phyloP scores from a whole-genome alignment of 2,113 vertebrate species.

The Apistogramma diplotaenia region DNA sequence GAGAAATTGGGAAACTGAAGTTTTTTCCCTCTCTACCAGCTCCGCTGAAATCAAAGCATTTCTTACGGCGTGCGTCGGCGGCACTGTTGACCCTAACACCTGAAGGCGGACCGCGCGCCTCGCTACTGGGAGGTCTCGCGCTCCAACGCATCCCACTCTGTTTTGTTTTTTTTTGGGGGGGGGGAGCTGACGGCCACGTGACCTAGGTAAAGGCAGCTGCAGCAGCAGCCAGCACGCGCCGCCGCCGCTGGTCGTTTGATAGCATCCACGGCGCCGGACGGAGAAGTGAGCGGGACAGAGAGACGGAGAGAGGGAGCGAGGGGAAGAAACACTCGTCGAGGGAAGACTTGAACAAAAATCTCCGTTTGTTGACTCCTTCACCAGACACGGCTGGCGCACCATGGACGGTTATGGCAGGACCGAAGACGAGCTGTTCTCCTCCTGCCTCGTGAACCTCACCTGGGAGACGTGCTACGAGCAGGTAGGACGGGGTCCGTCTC shows the following conservation, averaged over 20 bases:
- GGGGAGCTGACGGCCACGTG: conserved; percentile 66
- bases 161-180: no score
- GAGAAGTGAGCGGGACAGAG: conserved; percentile 46
- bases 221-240: conserved; percentile 38
- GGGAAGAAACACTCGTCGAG: conserved; percentile 35
- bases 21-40: accelerated
- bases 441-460: conserved; percentile 89
- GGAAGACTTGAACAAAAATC: conserved; percentile 4
- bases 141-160: conserved; percentile 11
- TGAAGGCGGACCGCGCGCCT: conserved; percentile 8
- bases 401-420: conserved; percentile 90
- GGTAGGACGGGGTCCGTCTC: conserved; percentile 76
- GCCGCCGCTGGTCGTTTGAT: conserved; percentile 47
- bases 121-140: background rate
- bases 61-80: no score
- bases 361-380: conserved; percentile 45
- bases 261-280: conserved; percentile 52
- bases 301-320: conserved; percentile 13
- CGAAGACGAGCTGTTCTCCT: conserved; percentile 88
- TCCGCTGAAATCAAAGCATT: background rate
- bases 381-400: conserved; percentile 44
- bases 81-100: background rate
- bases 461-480: conserved; percentile 91
- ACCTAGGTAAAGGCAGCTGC: conserved; percentile 40
- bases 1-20: no score